Base-by-base conservation (phyloP, 37 sponge, comb jelly and placozoan genomes). In the Chondrilla cf. caribensis region DNA sequence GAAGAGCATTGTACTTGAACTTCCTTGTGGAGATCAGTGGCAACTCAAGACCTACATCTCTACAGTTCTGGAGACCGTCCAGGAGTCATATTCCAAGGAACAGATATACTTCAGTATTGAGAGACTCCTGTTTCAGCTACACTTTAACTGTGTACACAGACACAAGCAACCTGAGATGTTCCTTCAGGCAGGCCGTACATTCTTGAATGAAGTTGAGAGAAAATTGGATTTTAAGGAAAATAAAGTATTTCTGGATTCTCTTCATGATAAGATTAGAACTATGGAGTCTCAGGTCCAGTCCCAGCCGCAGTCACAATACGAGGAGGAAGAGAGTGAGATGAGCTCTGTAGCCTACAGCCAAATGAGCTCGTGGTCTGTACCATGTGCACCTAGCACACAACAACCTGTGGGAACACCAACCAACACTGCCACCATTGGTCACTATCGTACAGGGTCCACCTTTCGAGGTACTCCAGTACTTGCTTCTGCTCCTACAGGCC, bases 91-190 rank as follows among this genome's bases (percentile, higher is more conserved):
- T 40, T 14, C 43, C 15, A 73, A 22, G 38, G 25, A 17, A 40
- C 76, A 73, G 44, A 40, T 14, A n/a, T 73, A 39, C 42, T 73
- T 73, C 36, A 37, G 38, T 4, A 73, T 73, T 39, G 76, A 73
- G 6, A 0, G 76, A 22, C 44, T 73, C 21, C 76, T 73, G 25
- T 73, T 73, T 73, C 76, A 73, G 25, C 21, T 73, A 15, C 76
- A 73, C 36, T 73, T 73, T 73, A 43, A 73, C 25, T 73, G 76
- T 73, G 76, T 73, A 0, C 76, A 73, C 24, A 39, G 76, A 22
- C 38, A 73, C 43, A 40, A 39, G 1, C 44, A 73, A 15, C 41
- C 44, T 9, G 44, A 37, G 24, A 17, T 38, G 2, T 73, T 73
- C 29, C 64, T 29, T 7, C 29, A n/a, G 6, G 6, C 64, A 62